phyloP scores from a whole-genome alignment of 1,140 invertebrate species.

The Coptotermes formosanus region DNA sequence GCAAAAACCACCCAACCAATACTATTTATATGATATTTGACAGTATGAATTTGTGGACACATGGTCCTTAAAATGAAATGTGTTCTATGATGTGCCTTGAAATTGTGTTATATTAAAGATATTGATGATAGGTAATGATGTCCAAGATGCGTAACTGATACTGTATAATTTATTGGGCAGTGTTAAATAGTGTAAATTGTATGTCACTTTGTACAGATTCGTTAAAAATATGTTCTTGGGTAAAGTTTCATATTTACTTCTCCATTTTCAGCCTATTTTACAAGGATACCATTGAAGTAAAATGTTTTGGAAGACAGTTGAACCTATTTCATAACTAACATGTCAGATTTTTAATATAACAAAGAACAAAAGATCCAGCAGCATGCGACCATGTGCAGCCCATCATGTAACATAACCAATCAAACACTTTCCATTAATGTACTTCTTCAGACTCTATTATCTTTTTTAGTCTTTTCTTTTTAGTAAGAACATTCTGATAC shows the following conservation, averaged over 20 bases:
- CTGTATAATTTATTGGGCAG: not conserved
- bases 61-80: conserved; percentile 1
- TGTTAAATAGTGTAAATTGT: conserved; percentile 19
- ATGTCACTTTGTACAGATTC: conserved; percentile 1
- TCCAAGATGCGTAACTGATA: not conserved
- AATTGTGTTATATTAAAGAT: conserved; percentile 2
- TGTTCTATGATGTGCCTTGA: not conserved
- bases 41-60: not conserved
- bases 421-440: conserved; percentile 6
- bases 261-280: conserved; percentile 9
- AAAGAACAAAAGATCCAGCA: not conserved
- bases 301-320: not conserved
- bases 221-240: not conserved
- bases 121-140: not conserved
- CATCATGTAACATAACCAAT: not conserved
- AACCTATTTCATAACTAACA: not conserved
- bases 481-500: not conserved
- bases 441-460: not conserved
- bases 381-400: not conserved
- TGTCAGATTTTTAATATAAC: conserved; percentile 13
- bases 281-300: conserved; percentile 14
- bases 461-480: not conserved
- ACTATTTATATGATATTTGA: conserved; percentile 9
- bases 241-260: conserved; percentile 12
- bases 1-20: not conserved